A percentile compares a stretch with the other conserved stretches of the same genome.
Conservation (phyloP, 2,113 vertebrate genomes). For the Scomber japonicus region DNA sequence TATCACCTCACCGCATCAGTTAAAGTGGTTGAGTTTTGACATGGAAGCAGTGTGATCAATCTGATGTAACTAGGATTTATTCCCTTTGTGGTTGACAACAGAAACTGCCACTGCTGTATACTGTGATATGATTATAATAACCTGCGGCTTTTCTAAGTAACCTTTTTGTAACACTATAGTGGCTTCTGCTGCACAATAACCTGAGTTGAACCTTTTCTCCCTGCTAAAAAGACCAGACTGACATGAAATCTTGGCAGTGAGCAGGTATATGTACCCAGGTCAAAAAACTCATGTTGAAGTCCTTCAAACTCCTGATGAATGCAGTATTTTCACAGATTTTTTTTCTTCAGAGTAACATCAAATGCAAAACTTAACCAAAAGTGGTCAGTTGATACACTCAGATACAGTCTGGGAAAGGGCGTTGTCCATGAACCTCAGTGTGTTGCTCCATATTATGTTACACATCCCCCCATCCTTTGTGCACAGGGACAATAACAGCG, state of each 20-base stretch:
- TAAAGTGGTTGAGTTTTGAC: background rate
- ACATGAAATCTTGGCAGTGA: too few species aligned
- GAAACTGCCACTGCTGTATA: background rate
- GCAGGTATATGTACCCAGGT: background rate
- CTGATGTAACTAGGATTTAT: background rate
- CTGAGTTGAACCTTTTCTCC: background rate
- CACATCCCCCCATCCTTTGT: slow-evolving; percentile 74
- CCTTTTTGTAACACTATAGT: background rate
- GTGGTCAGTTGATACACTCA: slow-evolving; percentile 58
- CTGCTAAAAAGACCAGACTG: background rate
- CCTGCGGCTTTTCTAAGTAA: background rate
- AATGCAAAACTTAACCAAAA: slow-evolving; percentile 37
- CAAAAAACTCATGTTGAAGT: background rate
- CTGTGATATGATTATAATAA: background rate
- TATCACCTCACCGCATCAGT: background rate
- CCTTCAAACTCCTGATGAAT: background rate
- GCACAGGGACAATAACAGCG: slow-evolving; percentile 76
- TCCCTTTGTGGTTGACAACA: background rate
- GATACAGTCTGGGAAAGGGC: slow-evolving; percentile 78
- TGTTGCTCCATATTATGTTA: slow-evolving; percentile 70
- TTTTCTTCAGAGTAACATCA: slow-evolving; percentile 40
- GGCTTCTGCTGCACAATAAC: background rate
- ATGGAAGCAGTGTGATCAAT: background rate
- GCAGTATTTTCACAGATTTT: background rate
- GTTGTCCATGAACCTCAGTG: slow-evolving; percentile 76